Evolutionary conservation across 2,113 vertebrate genomes (phyloP), one percentile per base, ranked within the genome.

Genomic region (Cheilinus undulatus): DNA sequence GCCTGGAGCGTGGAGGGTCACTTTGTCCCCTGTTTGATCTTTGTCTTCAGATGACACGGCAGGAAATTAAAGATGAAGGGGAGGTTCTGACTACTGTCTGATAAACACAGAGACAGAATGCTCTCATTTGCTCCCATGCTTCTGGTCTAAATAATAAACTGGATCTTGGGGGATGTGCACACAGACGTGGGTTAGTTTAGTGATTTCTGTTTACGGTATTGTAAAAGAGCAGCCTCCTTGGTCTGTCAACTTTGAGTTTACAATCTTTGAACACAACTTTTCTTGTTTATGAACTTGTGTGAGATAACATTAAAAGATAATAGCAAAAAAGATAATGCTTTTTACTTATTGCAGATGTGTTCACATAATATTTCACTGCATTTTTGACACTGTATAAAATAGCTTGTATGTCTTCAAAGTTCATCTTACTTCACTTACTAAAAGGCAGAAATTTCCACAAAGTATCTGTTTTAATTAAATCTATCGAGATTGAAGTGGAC

Each of bases 41-140:
- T 80, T 87, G 77, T 85, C 89, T 92, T 78, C 76, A 85, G 86
- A 91, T 88, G 88, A 77, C 91, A 91, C 60, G 68, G 88, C 91
- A 92, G 93, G 92, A 93, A 93, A 93, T 92, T 87, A 90, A 90
- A 92, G 88, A 92, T 89, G 89, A 93, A 93, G 92, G 91, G 42
- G 89, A 82, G 84, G 76, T 76, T 84, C 40, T 22, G 80, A 91
- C 88, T 89, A 92, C 90, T 91, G 90, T 93, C 91, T 91, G 87
- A 93, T 90, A 89, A 92, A 92, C 90, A 89, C 81, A 70, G 65
- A 77, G 86, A 75, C 78, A 76, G 78, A 86, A 81, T 52, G 58
- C 63, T 87, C 86, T 88, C 86, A 88, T 88, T 90, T 86, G 76
- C 73, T 63, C 66, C 59, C 68, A 73, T 52, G 53, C 70, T 80